Evolutionary conservation across 1,140 invertebrate species (phyloP), one percentile per base, ranked within the genome.

Genomic region (Bombus ignitus): DNA sequence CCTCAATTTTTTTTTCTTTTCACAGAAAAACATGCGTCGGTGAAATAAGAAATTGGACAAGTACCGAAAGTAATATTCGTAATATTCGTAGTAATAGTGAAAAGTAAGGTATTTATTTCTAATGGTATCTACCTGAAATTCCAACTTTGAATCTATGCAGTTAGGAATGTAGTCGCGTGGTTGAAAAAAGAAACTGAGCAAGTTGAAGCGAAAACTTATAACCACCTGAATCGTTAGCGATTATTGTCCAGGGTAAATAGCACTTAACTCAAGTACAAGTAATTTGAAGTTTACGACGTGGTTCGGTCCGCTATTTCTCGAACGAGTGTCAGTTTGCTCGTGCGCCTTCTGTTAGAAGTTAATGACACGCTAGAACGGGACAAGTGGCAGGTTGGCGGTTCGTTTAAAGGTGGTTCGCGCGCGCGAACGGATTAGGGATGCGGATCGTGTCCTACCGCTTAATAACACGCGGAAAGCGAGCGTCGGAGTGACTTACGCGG

Each of bases 401-500:
- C 9, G 18, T 78, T 42, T 66, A 9, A 47, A 28, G 74, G 13
- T 22, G n/a, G 12, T 28, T 28, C 25, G 8, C 32, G 47, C 47
- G 53, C 35, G 35, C 8, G 5, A 18, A 15, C n/a, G 15, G 65
- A 68, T 79, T 37, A 79, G 62, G 32, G 39, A 79, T 79, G 62
- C 42, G 22, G 65, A 66, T 25, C 65, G 77, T 44, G 65, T 79
- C 6, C 28, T 65, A 10, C 35, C 35, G 65, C 42, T 70, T 80
- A 70, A 80, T 70, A 80, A 71, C 44, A 39, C 22, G n/a, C 9
- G 62, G 13, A 42, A 77, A 62, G 57, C 57, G 12, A 47, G n/a
- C 65, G 37, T 68, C 35, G 6, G 44, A 37, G 72, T 39, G 59
- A 83, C 37, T 71, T 28, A 62, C 82, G 37, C 10, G 66, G 74